These are phyloP conservation scores for Chaitophorus viminalis DNA, from an alignment of 2,888 invertebrate genomes.

Conservation along the genomic window DNA sequence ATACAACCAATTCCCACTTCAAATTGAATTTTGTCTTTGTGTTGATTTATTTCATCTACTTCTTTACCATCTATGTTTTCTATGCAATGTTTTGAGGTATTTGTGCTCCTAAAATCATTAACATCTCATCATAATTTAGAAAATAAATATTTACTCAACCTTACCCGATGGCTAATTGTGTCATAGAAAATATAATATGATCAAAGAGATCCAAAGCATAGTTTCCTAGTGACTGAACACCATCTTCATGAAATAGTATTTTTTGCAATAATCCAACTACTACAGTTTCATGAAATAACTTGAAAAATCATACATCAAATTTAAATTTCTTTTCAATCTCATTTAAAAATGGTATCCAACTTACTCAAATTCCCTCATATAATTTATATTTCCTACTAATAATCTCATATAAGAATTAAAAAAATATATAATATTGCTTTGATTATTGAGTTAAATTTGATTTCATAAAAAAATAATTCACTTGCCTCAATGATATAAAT, in stretches of 20 bases:
- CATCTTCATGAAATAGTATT: conserved; percentile 82
- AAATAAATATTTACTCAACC: neutral
- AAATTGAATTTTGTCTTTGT: conserved; percentile 54
- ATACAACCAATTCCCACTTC: conserved; percentile 53
- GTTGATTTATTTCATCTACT: conserved; percentile 45
- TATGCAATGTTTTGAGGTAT: neutral
- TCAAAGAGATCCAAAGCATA: conserved; percentile 83
- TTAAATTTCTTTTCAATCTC: neutral
- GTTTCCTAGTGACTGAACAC: conserved; percentile 81
- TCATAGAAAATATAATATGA: conserved; percentile 69
- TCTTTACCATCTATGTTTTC: conserved; percentile 3
- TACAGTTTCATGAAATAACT: conserved; percentile 83
- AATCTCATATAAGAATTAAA: too few species aligned
- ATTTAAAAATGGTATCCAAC: neutral
- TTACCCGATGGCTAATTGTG: conserved; percentile 50
- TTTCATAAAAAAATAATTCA: neutral
- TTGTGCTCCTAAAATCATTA: conserved; percentile 16
- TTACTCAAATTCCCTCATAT: too few species aligned
- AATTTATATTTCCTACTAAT: too few species aligned
- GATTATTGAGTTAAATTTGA: neutral
- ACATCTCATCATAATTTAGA: neutral
- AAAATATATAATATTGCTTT: neutral
- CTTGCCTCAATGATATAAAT: neutral
- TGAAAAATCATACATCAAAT: conserved; percentile 39
- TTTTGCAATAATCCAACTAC: conserved; percentile 84